phyloP scores from a whole-genome alignment of 1,140 invertebrate genomes.

The Cardiocondyla obscurior region DNA sequence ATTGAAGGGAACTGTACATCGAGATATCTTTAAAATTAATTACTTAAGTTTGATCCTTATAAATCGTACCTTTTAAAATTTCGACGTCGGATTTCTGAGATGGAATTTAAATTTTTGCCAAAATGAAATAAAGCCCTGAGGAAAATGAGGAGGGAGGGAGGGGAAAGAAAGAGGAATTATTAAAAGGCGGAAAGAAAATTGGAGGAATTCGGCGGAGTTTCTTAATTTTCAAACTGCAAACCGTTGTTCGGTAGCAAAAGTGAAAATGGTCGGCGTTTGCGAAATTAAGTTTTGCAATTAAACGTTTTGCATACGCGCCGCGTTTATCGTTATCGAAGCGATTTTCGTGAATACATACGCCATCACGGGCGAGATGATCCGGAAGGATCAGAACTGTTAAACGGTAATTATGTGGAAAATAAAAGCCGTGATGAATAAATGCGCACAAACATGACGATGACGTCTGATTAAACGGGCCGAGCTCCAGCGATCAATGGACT shows the following conservation, averaged over 20 bases:
- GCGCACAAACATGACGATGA: slow-evolving; percentile 30
- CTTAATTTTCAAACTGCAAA: not conserved
- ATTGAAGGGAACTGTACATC: not conserved
- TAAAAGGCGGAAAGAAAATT: not conserved
- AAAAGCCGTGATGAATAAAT: slow-evolving; percentile 31
- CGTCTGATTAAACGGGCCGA: slow-evolving; percentile 36
- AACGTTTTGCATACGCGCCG: not conserved
- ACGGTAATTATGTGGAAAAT: slow-evolving; percentile 40
- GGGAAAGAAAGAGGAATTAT: not conserved
- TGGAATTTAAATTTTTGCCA: not conserved
- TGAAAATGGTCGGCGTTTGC: not conserved
- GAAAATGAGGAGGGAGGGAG: not conserved
- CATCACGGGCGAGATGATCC: slow-evolving; percentile 6
- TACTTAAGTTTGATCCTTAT: not conserved
- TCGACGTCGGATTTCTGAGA: not conserved
- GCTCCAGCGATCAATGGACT: slow-evolving; percentile 27
- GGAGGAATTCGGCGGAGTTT: not conserved
- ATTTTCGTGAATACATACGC: not conserved
- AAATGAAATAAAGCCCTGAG: not conserved
- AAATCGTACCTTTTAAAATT: not conserved
- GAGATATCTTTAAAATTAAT: not conserved
- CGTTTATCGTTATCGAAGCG: not conserved
- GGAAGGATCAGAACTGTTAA: slow-evolving; percentile 39
- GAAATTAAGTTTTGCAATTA: not conserved
- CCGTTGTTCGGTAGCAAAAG: not conserved